phyloP scores from a whole-genome alignment of 2,888 invertebrate species.

The Dromius quadrimaculatus region DNA sequence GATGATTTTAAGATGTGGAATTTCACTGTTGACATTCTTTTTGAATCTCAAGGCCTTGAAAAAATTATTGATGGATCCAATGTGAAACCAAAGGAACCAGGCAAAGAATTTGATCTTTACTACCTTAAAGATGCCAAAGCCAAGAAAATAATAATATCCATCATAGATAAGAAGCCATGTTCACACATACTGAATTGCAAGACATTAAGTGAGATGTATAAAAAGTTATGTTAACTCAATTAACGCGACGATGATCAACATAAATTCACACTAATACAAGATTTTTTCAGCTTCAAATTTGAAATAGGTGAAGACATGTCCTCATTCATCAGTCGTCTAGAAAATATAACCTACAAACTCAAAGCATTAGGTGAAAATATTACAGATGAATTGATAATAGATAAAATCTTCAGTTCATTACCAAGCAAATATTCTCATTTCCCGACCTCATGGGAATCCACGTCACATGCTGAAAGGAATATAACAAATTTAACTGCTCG shows the following conservation, averaged over 20 bases:
- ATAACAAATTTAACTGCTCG: constrained; percentile 49
- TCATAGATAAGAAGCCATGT: too few species aligned
- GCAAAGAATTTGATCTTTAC: not conserved
- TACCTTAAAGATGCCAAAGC: not conserved
- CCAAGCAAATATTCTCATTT: constrained; percentile 49
- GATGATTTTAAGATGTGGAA: not conserved
- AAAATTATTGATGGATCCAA: not conserved
- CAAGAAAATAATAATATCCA: too few species aligned
- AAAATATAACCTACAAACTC: constrained; percentile 39
- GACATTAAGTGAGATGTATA: too few species aligned
- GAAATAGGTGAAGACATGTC: constrained; percentile 27
- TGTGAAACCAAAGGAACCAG: not conserved
- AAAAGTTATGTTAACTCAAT: not conserved
- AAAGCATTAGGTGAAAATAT: constrained; percentile 43
- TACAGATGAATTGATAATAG: constrained; percentile 52
- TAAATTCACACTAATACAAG: constrained; percentile 27
- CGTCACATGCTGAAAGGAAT: constrained; percentile 30
- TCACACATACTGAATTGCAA: too few species aligned
- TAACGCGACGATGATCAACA: not conserved
- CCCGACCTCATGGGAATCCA: constrained; percentile 53
- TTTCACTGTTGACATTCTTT: not conserved
- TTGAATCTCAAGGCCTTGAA: not conserved
- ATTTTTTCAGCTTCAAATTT: constrained; percentile 40
- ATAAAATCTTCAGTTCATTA: constrained; percentile 49
- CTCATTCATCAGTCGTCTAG: constrained; percentile 31